Conservation (phyloP, 92 coral and sea anemone species). For the Umimayanthus kanabou region DNA sequence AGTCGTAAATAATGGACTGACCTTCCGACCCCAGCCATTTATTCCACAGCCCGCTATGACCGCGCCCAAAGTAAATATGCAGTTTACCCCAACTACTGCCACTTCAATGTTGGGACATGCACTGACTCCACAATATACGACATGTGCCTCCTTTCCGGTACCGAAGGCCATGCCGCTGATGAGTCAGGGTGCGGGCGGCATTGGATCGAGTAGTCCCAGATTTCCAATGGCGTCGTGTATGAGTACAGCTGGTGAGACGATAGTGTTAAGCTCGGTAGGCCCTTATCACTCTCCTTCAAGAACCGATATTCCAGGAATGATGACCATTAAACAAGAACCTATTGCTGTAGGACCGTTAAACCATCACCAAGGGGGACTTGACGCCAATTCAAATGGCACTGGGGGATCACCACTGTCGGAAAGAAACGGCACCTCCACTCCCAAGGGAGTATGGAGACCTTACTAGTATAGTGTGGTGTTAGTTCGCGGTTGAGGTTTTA, state of each 20-base stretch:
- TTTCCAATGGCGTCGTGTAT: conserved; percentile 46
- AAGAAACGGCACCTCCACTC: conserved; percentile 80
- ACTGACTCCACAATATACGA: conserved; percentile 60
- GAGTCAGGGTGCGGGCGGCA: conserved; percentile 64
- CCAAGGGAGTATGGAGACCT: conserved; percentile 92
- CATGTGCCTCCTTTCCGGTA: conserved; percentile 78
- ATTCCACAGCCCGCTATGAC: conserved; percentile 73
- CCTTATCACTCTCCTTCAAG: conserved; percentile 73
- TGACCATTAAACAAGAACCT: conserved; percentile 82
- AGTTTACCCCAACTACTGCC: conserved; percentile 71
- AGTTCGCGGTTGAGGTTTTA: background rate
- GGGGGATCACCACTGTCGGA: conserved; percentile 66
- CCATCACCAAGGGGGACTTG: conserved; percentile 71
- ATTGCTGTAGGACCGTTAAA: conserved; percentile 65
- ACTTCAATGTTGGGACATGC: conserved; percentile 62
- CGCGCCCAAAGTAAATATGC: conserved; percentile 73
- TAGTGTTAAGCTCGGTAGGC: conserved; percentile 66
- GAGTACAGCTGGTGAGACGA: conserved; percentile 75
- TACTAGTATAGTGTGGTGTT: conserved; percentile 51
- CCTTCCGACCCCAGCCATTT: conserved; percentile 82
- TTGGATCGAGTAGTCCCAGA: conserved; percentile 23
- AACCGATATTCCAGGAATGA: conserved; percentile 74
- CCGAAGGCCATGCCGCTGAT: conserved; percentile 76
- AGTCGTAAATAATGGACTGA: conserved; percentile 73
- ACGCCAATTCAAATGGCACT: conserved; percentile 66